These are phyloP conservation scores for Teleogryllus occipitalis DNA, from an alignment of 1,140 invertebrate species.

Conservation along the genomic window DNA sequence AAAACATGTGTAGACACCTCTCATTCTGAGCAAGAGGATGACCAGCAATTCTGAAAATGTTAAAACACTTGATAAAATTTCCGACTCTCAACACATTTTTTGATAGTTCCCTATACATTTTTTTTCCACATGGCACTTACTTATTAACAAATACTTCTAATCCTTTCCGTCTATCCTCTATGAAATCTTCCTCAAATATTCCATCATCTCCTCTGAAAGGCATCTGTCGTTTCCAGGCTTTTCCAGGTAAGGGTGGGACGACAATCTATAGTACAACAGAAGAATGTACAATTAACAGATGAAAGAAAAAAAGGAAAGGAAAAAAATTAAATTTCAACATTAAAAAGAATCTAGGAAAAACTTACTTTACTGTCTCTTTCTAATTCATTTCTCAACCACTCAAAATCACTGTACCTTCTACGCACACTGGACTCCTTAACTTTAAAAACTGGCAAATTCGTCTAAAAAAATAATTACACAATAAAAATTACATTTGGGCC, in stretches of 20 bases:
- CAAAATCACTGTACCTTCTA: conserved; percentile 98
- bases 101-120: background rate
- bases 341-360: conserved; percentile 21
- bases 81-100: background rate
- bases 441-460: conserved; percentile 99
- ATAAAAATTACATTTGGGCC: no score
- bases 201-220: conserved; percentile 98
- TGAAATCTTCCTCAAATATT: conserved; percentile 99
- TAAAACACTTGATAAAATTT: conserved; percentile 8
- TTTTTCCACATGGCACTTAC: conserved; percentile 42
- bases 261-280: conserved; percentile 64
- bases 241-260: conserved; percentile 92
- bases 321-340: conserved; percentile 12
- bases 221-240: conserved; percentile 96
- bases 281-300: no score
- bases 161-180: conserved; percentile 96
- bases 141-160: conserved; percentile 98
- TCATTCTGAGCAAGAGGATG: conserved; percentile 99
- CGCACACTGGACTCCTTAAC: conserved; percentile 97
- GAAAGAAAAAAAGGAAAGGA: no score
- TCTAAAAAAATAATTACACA: conserved; percentile 57
- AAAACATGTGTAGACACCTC: conserved; percentile 98
- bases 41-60: conserved; percentile 80
- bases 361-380: conserved; percentile 97
- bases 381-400: conserved; percentile 97